phyloP scores from a whole-genome alignment of 2,888 invertebrate species.

The Hyles lineata region DNA sequence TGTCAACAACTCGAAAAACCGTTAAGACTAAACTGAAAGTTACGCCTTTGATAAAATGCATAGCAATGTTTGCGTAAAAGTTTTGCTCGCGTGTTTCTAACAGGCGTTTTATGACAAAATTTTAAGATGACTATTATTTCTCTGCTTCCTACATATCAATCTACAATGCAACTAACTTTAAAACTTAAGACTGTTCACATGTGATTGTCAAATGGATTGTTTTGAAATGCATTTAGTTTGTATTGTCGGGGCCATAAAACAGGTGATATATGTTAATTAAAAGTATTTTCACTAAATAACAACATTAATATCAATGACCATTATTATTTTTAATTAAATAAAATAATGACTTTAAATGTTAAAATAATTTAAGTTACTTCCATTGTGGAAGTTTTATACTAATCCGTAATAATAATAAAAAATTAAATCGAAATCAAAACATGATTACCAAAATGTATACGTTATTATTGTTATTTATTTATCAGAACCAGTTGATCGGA shows the following conservation, averaged over 20 bases:
- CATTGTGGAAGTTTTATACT: neutral
- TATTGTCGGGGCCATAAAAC: slow-evolving; percentile 64
- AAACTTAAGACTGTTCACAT: neutral
- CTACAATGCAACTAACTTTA: neutral
- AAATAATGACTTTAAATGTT: neutral
- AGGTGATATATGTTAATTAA: slow-evolving; percentile 52
- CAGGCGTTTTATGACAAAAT: neutral
- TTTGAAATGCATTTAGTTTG: slow-evolving; percentile 53
- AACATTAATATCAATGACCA: neutral
- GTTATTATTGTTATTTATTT: neutral
- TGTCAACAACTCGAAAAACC: no score
- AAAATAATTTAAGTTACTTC: neutral
- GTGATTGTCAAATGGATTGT: neutral
- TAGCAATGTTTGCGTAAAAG: neutral
- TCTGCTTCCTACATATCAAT: neutral
- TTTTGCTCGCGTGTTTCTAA: neutral
- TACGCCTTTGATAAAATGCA: neutral
- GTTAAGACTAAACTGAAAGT: neutral
- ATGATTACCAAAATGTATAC: neutral
- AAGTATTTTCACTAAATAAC: neutral
- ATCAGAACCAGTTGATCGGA: neutral
- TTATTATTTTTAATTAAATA: neutral
- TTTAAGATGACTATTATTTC: neutral
- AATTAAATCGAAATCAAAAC: neutral
- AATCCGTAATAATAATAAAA: neutral